Base-by-base conservation (phyloP, 2,113 vertebrate species). In the Hystrix brachyura region DNA sequence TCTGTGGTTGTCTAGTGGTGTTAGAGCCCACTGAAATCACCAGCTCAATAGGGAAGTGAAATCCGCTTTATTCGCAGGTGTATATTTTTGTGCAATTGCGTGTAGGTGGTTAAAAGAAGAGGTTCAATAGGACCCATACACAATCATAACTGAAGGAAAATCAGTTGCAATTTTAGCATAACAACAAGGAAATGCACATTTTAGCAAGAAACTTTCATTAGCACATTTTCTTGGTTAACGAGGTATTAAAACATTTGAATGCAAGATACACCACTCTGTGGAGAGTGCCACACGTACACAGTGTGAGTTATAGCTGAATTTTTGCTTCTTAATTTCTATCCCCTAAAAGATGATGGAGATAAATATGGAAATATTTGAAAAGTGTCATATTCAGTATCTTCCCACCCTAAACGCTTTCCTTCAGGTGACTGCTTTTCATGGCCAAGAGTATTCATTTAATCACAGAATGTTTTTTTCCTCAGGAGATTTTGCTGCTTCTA, bases 141-240 rank as follows among this genome's bases (percentile, higher is more conserved):
- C 69, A 94, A 60, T 62, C 48, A 89, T 82, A 87, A 71, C 4
- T 1, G 71, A 84, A 87, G 91, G 34, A 90, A 97, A 95, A 91
- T 83, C 57, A 79, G 51, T 94, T 89, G 81, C 84, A 89, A 57
- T 91, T 96, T 92, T 80, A 90, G 74, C 72, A 53, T 71, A 34
- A 88, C 88, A 96, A 86, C 27, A 69, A 89, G 82, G 85, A 97
- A 93, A 96, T 96, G 82, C 53, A 96, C 71, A 95, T 89, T 85
- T 94, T 81, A 91, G 82, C 51, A 43, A 85, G 46, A 78, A 72
- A 51, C 62, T 71, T 96, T 95, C 85, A 94, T 95, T 86, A 90
- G 80, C 64, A n/a, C 87, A 83, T 32, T 67, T 88, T 69, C 95
- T 87, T 79, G 27, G 79, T 67, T 67, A 74, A 69, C 29, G 81